A percentile compares a stretch with the other conserved stretches of the same genome.
phyloP scores from a whole-genome alignment of 1,140 invertebrate genomes.

The Colletes latitarsis region DNA sequence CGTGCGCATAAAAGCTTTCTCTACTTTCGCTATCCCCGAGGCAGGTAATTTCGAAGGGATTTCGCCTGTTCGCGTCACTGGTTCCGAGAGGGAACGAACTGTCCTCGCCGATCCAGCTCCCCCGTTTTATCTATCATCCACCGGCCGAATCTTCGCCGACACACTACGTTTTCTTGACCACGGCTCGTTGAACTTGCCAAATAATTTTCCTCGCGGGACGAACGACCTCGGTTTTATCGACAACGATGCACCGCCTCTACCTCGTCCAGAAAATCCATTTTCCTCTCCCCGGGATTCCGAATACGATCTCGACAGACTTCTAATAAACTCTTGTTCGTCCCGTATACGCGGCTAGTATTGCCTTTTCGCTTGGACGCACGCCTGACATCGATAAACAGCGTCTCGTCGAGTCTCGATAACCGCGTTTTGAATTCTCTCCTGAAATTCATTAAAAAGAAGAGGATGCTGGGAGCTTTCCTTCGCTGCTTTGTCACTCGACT shows the following conservation, averaged over 20 bases:
- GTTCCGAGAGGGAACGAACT: constrained; percentile 26
- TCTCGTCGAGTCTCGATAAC: too few relatives aligned
- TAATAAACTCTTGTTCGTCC: background rate
- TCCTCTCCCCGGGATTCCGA: background rate
- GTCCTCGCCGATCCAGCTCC: constrained; percentile 9
- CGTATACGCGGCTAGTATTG: background rate
- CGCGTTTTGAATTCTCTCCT: too few relatives aligned
- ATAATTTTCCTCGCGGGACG: background rate
- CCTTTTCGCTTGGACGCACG: background rate
- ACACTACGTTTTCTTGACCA: background rate
- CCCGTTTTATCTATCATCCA: constrained; percentile 30
- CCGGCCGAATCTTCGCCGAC: background rate
- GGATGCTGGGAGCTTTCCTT: too few relatives aligned
- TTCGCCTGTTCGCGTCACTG: constrained; percentile 27
- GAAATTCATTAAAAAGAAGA: too few relatives aligned
- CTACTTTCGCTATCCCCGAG: background rate
- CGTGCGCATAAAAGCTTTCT: constrained; percentile 19
- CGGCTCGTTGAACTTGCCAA: background rate
- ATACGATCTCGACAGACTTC: background rate
- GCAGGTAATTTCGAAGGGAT: constrained; percentile 47
- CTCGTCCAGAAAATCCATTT: background rate
- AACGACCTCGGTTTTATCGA: background rate
- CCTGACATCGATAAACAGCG: too few relatives aligned
- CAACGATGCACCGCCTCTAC: too few relatives aligned
- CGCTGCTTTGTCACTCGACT: too few relatives aligned